A percentile compares a stretch with the other conserved stretches of the same genome.
These are phyloP conservation scores for Lepidocolaptes lacrymiger DNA, from an alignment of 2,797 vertebrate species.

Conservation along the genomic window DNA sequence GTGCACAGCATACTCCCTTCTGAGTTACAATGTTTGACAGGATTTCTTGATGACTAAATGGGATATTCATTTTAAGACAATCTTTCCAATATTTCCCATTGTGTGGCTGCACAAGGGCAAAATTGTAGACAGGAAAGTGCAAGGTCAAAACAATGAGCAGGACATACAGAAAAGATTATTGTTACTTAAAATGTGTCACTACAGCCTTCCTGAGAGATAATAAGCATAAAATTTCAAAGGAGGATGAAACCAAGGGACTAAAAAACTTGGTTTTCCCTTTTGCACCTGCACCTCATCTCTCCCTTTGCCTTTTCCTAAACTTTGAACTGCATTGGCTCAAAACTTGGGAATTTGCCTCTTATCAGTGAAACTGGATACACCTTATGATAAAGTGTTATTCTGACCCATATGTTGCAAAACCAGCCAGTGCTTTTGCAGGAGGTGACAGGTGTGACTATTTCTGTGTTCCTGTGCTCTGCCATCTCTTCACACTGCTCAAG, in stretches of 20 bases:
- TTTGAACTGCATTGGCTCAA: accelerated
- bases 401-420: background rate
- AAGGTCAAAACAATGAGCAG: background rate
- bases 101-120: background rate
- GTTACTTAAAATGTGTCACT: background rate
- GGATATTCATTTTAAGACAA: background rate
- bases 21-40: background rate
- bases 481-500: background rate
- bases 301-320: background rate
- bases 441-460: background rate
- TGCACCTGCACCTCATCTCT: background rate
- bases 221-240: background rate
- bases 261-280: background rate
- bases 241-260: background rate
- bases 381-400: background rate
- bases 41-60: background rate
- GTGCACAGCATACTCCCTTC: background rate
- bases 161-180: background rate
- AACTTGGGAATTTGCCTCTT: background rate
- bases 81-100: background rate
- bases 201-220: background rate
- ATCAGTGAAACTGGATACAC: background rate
- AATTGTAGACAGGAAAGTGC: background rate
- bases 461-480: background rate
- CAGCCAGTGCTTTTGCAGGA: background rate